These are phyloP conservation scores for Strix uralensis DNA, from an alignment of 2,113 vertebrate genomes.

Conservation along the genomic window DNA sequence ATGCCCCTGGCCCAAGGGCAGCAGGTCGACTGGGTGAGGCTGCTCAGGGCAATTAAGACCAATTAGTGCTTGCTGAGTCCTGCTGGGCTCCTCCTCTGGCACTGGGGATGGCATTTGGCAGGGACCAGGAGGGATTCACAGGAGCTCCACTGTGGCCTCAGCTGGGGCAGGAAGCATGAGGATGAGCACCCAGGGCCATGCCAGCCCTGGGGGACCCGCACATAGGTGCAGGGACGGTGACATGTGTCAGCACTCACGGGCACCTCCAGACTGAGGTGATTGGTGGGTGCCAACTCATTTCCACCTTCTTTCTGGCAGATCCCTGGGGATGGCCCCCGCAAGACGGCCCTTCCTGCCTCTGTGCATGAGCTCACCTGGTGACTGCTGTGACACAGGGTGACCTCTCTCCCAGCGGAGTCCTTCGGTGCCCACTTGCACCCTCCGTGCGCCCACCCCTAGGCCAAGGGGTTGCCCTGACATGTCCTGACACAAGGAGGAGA, in stretches of 20 bases:
- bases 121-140: too few relatives aligned
- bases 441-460: neutral
- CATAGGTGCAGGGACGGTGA: neutral
- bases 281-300: neutral
- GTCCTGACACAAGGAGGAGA: neutral
- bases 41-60: neutral
- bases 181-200: fast-evolving
- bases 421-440: neutral
- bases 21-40: neutral
- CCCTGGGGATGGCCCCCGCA: neutral
- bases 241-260: neutral
- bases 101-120: neutral
- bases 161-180: neutral
- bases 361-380: neutral
- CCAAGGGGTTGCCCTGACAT: neutral
- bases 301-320: neutral
- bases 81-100: neutral
- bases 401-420: neutral
- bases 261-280: neutral
- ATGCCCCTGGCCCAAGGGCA: neutral
- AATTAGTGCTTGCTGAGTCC: neutral
- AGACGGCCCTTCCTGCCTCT: neutral
- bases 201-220: neutral
- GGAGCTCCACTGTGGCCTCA: neutral
- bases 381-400: fast-evolving